Evolutionary conservation across 2,113 vertebrate species (phyloP).

Genomic region (Hippocampus abdominalis): DNA sequence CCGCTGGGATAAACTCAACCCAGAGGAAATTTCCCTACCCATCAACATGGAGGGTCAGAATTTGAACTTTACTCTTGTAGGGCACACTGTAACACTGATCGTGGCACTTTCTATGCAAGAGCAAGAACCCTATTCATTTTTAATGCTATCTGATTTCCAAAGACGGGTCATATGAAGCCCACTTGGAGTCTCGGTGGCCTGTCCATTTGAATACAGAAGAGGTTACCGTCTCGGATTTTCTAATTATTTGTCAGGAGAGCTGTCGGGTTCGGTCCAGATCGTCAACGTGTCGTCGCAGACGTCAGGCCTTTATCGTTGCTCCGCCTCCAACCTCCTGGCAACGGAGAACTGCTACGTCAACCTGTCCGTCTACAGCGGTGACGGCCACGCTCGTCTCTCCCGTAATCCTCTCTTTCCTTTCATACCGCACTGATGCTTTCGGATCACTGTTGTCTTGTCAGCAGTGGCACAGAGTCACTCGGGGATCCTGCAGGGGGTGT

Average conservation of each 20-base stretch:
- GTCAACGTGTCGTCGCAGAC: conserved; percentile 68
- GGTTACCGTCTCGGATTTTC: not conserved
- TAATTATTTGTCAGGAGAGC: conserved; percentile 41
- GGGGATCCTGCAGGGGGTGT: conserved; percentile 67
- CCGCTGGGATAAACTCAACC: conserved; percentile 72
- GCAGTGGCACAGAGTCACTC: conserved; percentile 54
- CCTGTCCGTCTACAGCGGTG: conserved; percentile 70
- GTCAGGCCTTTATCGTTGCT: conserved; percentile 77
- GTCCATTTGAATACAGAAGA: not conserved
- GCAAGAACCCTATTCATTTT: too few relatives aligned
- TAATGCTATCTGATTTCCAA: too few relatives aligned
- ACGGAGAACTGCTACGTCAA: conserved; percentile 73
- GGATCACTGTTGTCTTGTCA: not conserved
- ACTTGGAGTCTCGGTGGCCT: too few relatives aligned
- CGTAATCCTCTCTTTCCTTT: not conserved
- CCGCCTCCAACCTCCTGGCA: conserved; percentile 69
- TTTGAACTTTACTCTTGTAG: not conserved
- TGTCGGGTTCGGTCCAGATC: conserved; percentile 61
- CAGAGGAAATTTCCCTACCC: conserved; percentile 61
- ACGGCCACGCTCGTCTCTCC: not conserved
- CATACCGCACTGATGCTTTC: not conserved
- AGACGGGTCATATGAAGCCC: too few relatives aligned
- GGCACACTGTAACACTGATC: too few relatives aligned
- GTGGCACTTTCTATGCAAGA: too few relatives aligned
- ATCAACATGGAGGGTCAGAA: conserved; percentile 68